phyloP scores from a whole-genome alignment of 2,113 vertebrate genomes.

The Leptodactylus fuscus region DNA sequence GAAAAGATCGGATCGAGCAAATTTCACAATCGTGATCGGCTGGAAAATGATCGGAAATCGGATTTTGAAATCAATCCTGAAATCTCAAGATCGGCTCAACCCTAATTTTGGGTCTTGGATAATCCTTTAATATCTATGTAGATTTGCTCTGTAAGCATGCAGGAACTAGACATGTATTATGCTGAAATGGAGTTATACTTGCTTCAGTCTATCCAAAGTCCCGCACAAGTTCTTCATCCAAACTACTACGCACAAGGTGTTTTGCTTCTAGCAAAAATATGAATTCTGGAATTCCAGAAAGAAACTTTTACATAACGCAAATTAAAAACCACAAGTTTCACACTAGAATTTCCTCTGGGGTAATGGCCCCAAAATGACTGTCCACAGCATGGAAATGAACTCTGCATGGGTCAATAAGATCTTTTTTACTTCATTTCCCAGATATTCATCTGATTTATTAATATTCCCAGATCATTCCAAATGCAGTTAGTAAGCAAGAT shows the following conservation, averaged over 20 bases:
- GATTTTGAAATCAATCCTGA: too few relatives aligned
- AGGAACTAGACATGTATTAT: too few relatives aligned
- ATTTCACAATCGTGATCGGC: too few relatives aligned
- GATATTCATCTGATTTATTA: constrained; percentile 8
- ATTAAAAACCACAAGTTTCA: background rate
- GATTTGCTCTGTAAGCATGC: too few relatives aligned
- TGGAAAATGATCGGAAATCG: too few relatives aligned
- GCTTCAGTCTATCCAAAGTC: too few relatives aligned
- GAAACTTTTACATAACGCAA: background rate
- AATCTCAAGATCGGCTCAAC: too few relatives aligned
- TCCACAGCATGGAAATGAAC: constrained; percentile 5
- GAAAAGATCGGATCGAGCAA: too few relatives aligned
- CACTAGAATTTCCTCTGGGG: background rate
- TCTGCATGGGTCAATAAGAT: background rate
- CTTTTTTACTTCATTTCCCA: background rate
- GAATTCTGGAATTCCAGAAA: background rate
- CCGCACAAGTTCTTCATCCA: too few relatives aligned
- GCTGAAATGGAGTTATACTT: too few relatives aligned
- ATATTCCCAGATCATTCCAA: background rate
- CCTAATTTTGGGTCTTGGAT: too few relatives aligned
- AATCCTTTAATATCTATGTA: too few relatives aligned
- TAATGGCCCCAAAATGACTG: background rate
- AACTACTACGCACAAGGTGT: background rate
- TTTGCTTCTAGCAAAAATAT: constrained; percentile 2
- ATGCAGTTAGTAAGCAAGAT: background rate